Evolutionary conservation across 2,888 invertebrate species (phyloP), one percentile per base, ranked within the genome.

Genomic region (Pteria penguin): DNA sequence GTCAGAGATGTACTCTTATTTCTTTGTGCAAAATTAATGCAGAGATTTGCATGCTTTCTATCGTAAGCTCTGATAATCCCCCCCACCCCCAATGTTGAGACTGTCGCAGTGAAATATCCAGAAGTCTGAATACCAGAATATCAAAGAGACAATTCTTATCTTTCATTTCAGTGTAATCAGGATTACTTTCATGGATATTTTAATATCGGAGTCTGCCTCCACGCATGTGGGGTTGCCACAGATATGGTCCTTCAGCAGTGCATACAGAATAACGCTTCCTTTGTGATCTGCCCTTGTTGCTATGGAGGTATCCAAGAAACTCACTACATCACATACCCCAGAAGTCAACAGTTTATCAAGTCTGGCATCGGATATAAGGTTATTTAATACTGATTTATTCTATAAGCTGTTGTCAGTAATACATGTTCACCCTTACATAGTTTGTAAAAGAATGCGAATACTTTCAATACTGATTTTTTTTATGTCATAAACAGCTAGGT

Each of bases 221-320:
- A 98, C 93, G 98, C 98, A 2, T 98, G 98, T 93, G 98, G 98
- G 0, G 96, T 97, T 14, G 98, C 98, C 1, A 97, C 97, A 1
- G 98, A 98, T 92, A 94, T 98, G 78, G 97, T 98, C 0, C 93
- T 98, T 66, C 95, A 96, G 85, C 95, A 96, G 89, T 98, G 98
- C 91, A 94, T 96, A 18, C 93, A 94, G 62, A 94, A 94, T 18
- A 94, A 94, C 73, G 97, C 98, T 0, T 94, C 95, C 81, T 97
- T 98, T 93, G 95, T 97, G 0, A 94, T 96, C 69, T 97, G 97
- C 88, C 98, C 98, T 0, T 98, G 98, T 91, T 98, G 98, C 90
- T 98, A 98, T 92, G 98, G 98, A 45, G 95, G 95, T 2, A 94
- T 98, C 18, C 95, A 96, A 91, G 94, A 95, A 79, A 97, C 96